Base-by-base conservation (phyloP, 1,140 invertebrate species). In the Drosophila nikananu region DNA sequence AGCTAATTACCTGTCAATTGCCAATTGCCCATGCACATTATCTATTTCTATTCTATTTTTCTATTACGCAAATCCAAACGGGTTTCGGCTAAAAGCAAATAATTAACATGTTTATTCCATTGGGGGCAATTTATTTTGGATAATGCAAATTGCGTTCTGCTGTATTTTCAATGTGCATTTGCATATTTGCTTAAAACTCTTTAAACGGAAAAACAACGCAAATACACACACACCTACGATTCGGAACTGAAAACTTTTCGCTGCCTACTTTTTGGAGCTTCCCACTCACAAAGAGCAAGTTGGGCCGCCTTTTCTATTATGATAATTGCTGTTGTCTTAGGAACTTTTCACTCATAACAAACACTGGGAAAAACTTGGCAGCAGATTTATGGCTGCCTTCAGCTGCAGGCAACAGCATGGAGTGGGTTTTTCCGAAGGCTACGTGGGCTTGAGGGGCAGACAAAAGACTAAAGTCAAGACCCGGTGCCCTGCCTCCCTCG, bases 271-370 rank as follows among this genome's bases (percentile, higher is more conserved):
- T 67, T 72, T 32, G 10, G 66, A 17, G 76, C 83, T 59, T 59
- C 35, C 8, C 17, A 37, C 35, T 37, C 23, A 55, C 49, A 64
- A 44, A 15, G 52, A 23, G 17, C 13, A 32, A 52, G 13, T 73
- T 73, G 32, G 37, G n/a, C 19, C 42, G 73, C 30, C 49, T 76
- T 76, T 80, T 67, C 66, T 66, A 83, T 87, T 86, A 87, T 80
- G 71, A 80, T 80, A 86, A 86, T 86, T 73, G 48, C 71, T 65
- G 54, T 61, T 87, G 65, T 86, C 58, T 64, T 32, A 49, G 30
- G 39, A 71, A 66, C 49, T 60, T 75, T 61, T 46, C 21, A 55
- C 54, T 71, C 52, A 49, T 35, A 39, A 52, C 65, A 64, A 65
- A 54, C 49, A 37, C 48, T 30, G 63, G 49, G 17, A 27, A 42